These are phyloP conservation scores for Xanthostigma xanthostigma DNA, from an alignment of 2,888 invertebrate species.

Conservation along the genomic window DNA sequence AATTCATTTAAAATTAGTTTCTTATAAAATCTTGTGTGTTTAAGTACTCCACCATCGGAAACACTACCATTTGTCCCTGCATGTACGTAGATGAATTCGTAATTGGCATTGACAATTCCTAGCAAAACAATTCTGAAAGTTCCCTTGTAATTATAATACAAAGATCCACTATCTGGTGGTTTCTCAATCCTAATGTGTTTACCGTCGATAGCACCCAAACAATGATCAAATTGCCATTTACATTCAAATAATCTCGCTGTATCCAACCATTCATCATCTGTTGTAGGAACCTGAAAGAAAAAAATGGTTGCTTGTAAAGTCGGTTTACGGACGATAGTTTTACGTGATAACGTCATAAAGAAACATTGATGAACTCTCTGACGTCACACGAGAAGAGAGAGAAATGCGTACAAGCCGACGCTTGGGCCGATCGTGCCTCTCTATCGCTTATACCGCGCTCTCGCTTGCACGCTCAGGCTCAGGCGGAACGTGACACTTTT, in stretches of 20 bases:
- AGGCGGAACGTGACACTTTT: too few relatives aligned
- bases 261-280: conserved; percentile 10
- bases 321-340: too few relatives aligned
- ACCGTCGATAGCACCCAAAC: conserved; percentile 13
- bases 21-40: conserved; percentile 9
- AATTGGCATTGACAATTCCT: conserved; percentile 12
- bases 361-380: too few relatives aligned
- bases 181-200: conserved; percentile 14
- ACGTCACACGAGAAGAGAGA: too few relatives aligned
- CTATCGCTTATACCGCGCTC: too few relatives aligned
- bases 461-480: too few relatives aligned
- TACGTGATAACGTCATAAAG: too few relatives aligned
- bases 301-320: too few relatives aligned
- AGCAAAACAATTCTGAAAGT: conserved; percentile 13
- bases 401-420: too few relatives aligned
- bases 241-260: conserved; percentile 10
- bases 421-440: too few relatives aligned
- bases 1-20: background rate
- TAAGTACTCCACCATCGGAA: conserved; percentile 13
- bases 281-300: conserved; percentile 9
- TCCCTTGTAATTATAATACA: conserved; percentile 13
- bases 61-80: conserved; percentile 13
- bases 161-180: conserved; percentile 11
- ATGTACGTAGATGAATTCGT: conserved; percentile 11
- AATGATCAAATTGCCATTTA: conserved; percentile 14